Conservation (phyloP, 2,888 invertebrate species). For the Melanophora roralis region DNA sequence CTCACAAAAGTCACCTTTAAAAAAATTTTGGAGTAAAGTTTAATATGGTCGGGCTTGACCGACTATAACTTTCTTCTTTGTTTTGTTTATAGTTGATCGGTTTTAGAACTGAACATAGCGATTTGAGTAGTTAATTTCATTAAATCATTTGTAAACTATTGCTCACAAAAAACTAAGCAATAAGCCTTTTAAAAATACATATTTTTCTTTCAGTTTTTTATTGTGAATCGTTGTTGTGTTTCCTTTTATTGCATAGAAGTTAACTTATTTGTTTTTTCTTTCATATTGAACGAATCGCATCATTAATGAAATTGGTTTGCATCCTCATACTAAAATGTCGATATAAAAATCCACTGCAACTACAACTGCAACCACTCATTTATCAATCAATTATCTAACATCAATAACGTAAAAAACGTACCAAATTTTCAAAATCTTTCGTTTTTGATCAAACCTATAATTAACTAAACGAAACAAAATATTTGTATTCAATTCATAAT, state of each 20-base stretch:
- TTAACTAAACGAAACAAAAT: neutral
- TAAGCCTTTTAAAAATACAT: too few species aligned
- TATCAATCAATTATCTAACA: constrained; percentile 19
- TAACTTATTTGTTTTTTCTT: constrained; percentile 35
- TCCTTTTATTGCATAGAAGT: constrained; percentile 40
- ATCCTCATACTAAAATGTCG: constrained; percentile 26
- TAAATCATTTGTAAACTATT: constrained; percentile 1
- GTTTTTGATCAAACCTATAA: constrained; percentile 41
- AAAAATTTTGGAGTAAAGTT: too few species aligned
- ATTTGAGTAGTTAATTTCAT: neutral
- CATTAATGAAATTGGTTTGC: constrained; percentile 43
- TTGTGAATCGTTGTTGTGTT: constrained; percentile 46
- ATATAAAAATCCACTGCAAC: constrained; percentile 33
- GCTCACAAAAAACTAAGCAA: too few species aligned
- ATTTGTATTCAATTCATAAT: neutral
- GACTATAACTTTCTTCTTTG: too few species aligned
- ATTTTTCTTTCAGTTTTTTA: too few species aligned
- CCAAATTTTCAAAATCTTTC: constrained; percentile 26
- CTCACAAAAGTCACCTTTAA: too few species aligned
- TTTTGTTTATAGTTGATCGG: too few species aligned
- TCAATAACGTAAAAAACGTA: constrained; percentile 44
- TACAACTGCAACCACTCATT: constrained; percentile 44
- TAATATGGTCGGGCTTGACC: too few species aligned
- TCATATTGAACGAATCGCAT: constrained; percentile 27
- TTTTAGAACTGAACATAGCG: too few species aligned